phyloP scores from a whole-genome alignment of 2,797 vertebrate genomes.

The Graptemys geographica region DNA sequence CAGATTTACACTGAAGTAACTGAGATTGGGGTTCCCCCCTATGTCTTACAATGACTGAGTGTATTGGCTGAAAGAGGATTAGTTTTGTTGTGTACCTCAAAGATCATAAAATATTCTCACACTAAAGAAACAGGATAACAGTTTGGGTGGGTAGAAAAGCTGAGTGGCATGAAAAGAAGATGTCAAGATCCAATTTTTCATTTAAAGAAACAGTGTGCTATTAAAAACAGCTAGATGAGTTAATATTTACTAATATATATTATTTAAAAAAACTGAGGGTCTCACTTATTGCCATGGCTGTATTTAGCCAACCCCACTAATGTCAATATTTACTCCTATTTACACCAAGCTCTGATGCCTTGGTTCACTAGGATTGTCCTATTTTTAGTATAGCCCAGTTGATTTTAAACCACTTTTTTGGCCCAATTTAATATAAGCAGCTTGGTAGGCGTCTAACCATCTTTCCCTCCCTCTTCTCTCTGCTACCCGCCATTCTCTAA shows the following conservation, averaged over 20 bases:
- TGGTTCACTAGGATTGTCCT: background rate
- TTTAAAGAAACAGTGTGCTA: background rate
- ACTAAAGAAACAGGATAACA: background rate
- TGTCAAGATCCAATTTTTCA: background rate
- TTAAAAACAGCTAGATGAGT: background rate
- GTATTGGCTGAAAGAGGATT: background rate
- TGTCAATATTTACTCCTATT: background rate
- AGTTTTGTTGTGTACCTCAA: background rate
- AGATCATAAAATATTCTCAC: background rate
- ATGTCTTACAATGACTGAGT: background rate
- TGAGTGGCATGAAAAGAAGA: background rate
- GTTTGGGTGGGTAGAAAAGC: background rate
- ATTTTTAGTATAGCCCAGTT: background rate
- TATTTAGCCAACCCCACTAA: background rate
- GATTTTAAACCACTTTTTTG: background rate
- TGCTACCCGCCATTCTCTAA: background rate
- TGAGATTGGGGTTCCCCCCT: background rate
- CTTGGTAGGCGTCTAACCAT: background rate
- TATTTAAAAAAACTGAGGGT: background rate
- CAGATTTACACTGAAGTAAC: background rate
- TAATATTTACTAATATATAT: background rate
- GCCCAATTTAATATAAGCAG: background rate
- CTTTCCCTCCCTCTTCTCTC: background rate
- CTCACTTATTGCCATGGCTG: background rate
- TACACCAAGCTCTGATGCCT: background rate